A percentile compares a stretch with the other conserved stretches of the same genome.
Conservation (phyloP, 2,888 invertebrate genomes). For the Dicranocentrus wangi region DNA sequence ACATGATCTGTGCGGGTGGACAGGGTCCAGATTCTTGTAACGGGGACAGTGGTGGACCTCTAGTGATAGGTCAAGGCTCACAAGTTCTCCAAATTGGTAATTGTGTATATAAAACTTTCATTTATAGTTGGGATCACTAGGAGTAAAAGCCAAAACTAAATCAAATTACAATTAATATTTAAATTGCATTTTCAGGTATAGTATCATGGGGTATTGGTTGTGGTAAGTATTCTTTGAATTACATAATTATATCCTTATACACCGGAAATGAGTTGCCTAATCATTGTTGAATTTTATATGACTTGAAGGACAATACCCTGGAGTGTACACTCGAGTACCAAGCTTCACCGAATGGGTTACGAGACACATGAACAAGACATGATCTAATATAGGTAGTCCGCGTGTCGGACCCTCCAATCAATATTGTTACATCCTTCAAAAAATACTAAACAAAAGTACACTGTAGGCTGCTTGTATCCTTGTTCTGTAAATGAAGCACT, state of each 20-base stretch:
- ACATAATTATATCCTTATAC: not conserved
- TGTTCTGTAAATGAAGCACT: too few relatives aligned
- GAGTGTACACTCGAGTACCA: slow-evolving; percentile 53
- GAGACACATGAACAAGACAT: slow-evolving; percentile 2
- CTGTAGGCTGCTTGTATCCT: too few relatives aligned
- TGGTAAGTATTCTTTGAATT: slow-evolving; percentile 25
- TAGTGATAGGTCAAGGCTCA: slow-evolving; percentile 25
- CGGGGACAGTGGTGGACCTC: slow-evolving; percentile 18
- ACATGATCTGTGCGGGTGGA: slow-evolving; percentile 63
- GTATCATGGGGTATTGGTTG: slow-evolving; percentile 54
- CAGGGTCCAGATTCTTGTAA: slow-evolving; percentile 45
- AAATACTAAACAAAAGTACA: too few relatives aligned
- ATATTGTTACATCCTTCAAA: too few relatives aligned
- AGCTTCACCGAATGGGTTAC: slow-evolving; percentile 16
- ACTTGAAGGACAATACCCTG: slow-evolving; percentile 47
- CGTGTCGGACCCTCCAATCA: too few relatives aligned
- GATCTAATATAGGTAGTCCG: too few relatives aligned
- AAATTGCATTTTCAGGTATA: not conserved
- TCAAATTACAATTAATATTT: not conserved
- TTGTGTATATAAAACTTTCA: not conserved
- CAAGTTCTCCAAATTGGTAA: slow-evolving; percentile 38
- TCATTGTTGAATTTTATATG: too few relatives aligned
- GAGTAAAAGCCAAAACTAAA: not conserved
- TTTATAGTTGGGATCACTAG: too few relatives aligned
- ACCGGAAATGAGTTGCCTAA: not conserved